phyloP scores from a whole-genome alignment of 2,888 invertebrate species.

The Parascotia fuliginaria region DNA sequence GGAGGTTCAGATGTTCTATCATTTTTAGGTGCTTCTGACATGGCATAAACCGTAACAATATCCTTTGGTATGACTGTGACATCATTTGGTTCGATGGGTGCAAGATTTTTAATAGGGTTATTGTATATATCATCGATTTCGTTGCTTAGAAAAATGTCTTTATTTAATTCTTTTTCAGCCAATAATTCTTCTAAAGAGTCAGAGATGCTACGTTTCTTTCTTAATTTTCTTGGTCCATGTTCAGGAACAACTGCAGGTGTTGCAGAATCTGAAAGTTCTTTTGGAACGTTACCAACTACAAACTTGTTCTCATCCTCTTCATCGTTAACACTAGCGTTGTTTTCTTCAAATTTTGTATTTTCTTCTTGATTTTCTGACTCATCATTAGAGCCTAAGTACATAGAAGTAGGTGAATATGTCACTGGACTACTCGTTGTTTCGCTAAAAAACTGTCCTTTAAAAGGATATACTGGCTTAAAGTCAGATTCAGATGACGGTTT shows the following conservation, averaged over 20 bases:
- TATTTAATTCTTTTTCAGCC: constrained; percentile 66
- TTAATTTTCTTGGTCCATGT: constrained; percentile 86
- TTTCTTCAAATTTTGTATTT: constrained; percentile 64
- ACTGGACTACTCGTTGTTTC: constrained; percentile 73
- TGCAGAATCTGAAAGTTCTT: constrained; percentile 82
- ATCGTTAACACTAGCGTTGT: constrained; percentile 47
- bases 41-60: constrained; percentile 59
- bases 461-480: constrained; percentile 80
- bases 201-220: constrained; percentile 66
- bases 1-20: constrained; percentile 38
- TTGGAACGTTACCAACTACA: constrained; percentile 88
- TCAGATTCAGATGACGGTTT: constrained; percentile 76
- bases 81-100: constrained; percentile 37
- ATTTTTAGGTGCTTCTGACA: constrained; percentile 53
- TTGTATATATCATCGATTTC: constrained; percentile 75
- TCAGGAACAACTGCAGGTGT: constrained; percentile 88
- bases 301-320: constrained; percentile 81
- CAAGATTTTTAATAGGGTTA: constrained; percentile 52
- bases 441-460: constrained; percentile 72
- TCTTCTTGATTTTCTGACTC: constrained; percentile 61
- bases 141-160: constrained; percentile 77
- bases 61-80: constrained; percentile 48
- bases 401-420: constrained; percentile 77
- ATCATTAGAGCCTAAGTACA: constrained; percentile 78
- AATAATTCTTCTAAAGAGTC: constrained; percentile 75